These are phyloP conservation scores for Nephrocerus scutellatus DNA, from an alignment of 2,888 invertebrate species.

Conservation along the genomic window DNA sequence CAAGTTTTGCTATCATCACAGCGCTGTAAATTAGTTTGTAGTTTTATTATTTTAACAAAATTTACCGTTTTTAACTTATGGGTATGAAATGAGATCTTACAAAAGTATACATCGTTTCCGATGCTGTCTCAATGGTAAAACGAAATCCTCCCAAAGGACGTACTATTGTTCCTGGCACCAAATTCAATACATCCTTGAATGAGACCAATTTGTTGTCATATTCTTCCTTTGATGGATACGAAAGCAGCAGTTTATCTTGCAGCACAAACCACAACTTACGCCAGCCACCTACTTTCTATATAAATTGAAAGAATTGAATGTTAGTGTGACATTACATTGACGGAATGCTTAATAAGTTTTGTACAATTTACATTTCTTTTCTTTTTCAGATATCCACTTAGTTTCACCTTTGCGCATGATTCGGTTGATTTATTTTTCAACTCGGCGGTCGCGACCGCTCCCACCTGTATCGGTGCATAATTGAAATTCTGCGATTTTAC, in stretches of 20 bases:
- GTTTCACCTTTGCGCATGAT: slow-evolving; percentile 34
- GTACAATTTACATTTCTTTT: slow-evolving; percentile 34
- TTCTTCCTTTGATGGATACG: slow-evolving; percentile 36
- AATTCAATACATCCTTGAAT: slow-evolving; percentile 37
- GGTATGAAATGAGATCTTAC: too few relatives aligned
- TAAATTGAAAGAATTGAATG: slow-evolving; percentile 1
- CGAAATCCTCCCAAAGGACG: slow-evolving; percentile 34
- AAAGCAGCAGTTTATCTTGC: slow-evolving; percentile 35
- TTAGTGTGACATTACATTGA: too few relatives aligned
- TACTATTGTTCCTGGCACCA: slow-evolving; percentile 37
- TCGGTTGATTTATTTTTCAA: too few relatives aligned
- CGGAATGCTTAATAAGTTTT: too few relatives aligned
- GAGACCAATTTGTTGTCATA: slow-evolving; percentile 37
- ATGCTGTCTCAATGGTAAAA: slow-evolving; percentile 37
- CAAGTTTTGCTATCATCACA: slow-evolving; percentile 36
- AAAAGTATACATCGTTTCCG: slow-evolving; percentile 35
- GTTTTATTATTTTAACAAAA: slow-evolving; percentile 5
- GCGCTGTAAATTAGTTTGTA: slow-evolving; percentile 29
- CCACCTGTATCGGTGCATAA: too few relatives aligned
- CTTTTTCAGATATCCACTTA: slow-evolving; percentile 38
- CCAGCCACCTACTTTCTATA: slow-evolving; percentile 38
- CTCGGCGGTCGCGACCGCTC: too few relatives aligned
- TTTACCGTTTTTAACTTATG: too few relatives aligned
- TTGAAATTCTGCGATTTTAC: too few relatives aligned
- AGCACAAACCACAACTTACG: slow-evolving; percentile 38